Evolutionary conservation across 2,888 invertebrate genomes (phyloP).

Genomic region (Phrixothrix hirtus): DNA sequence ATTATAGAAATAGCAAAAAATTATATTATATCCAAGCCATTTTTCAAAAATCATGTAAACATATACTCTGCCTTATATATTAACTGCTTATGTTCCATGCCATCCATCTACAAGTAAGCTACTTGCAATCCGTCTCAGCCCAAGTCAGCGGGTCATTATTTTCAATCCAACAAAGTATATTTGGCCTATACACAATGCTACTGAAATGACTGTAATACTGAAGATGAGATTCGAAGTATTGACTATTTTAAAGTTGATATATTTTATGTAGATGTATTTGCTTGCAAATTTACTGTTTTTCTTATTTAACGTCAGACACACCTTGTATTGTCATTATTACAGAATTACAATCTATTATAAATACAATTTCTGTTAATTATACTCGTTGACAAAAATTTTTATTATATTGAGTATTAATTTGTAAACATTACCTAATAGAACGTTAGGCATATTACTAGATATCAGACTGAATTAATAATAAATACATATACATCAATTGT

Average conservation of each 20-base stretch:
- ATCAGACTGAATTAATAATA: constrained; percentile 16
- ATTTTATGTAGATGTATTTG: constrained; percentile 57
- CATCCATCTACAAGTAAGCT: constrained; percentile 47
- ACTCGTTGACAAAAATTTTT: too few relatives aligned
- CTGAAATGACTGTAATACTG: constrained; percentile 38
- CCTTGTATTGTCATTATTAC: constrained; percentile 42
- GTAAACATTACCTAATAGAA: background rate
- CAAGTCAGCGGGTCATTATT: constrained; percentile 24
- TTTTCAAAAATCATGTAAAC: constrained; percentile 40
- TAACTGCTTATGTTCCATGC: constrained; percentile 56
- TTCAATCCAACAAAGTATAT: constrained; percentile 28
- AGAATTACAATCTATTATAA: constrained; percentile 42
- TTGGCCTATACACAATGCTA: constrained; percentile 37
- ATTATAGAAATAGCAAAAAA: constrained; percentile 29
- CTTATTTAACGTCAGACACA: constrained; percentile 57
- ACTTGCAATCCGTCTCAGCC: constrained; percentile 36
- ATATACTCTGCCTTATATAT: constrained; percentile 43
- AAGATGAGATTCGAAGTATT: constrained; percentile 35
- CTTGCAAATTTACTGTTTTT: constrained; percentile 53
- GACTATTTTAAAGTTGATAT: constrained; percentile 42
- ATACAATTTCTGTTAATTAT: constrained; percentile 39
- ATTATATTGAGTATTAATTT: too few relatives aligned
- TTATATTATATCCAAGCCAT: constrained; percentile 35
- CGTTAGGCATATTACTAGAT: constrained; percentile 5
- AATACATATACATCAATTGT: constrained; percentile 1